Evolutionary conservation across 2,888 invertebrate species (phyloP), one percentile per base, ranked within the genome.

Genomic region (Tenthredo notha): DNA sequence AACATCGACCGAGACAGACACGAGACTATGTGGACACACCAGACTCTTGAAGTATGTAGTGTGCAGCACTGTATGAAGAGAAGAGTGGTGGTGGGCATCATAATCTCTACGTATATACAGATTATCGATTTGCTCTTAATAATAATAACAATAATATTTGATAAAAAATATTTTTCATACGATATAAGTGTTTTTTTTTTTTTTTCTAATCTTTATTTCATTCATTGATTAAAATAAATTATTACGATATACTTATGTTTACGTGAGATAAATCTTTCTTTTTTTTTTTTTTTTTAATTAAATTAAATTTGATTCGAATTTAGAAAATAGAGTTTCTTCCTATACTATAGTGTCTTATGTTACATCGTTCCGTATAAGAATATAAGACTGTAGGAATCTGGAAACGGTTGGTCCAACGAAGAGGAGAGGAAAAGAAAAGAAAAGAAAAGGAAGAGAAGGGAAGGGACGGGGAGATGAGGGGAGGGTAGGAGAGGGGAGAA

Each of bases 1-100:
- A 47, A 75, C 75, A 75, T 75, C 25, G 25, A 75, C 43, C 61
- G 61, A 61, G 61, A 37, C 33, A 33, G 70, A 37, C 18, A 21
- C 21, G 70, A 70, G 12, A 70, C 70, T 7, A 40, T 61, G 21
- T 25, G 25, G 21, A 61, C 25, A 61, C 25, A 25, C 10, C 25
- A 61, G 61, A 25, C 61, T 61, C 10, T 25, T 25, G 61, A 61
- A 21, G 61, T 61, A 61, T 25, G 25, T 25, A 61, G 61, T 61
- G 61, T 61, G 61, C 61, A 61, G 61, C 61, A 61, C 61, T 61
- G 61, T 25, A 21, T 25, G 9, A 61, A 25, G 61, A 61, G 61
- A 61, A 61, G 25, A 25, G 25, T 61, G 12, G 21, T 21, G 2
- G 61, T 25, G 12, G 12, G 61, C 61, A 25, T 61, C 21, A 25